Evolutionary conservation across 2,888 invertebrate genomes (phyloP), one percentile per base, ranked within the genome.

Genomic region (Eutolmus rufibarbis): DNA sequence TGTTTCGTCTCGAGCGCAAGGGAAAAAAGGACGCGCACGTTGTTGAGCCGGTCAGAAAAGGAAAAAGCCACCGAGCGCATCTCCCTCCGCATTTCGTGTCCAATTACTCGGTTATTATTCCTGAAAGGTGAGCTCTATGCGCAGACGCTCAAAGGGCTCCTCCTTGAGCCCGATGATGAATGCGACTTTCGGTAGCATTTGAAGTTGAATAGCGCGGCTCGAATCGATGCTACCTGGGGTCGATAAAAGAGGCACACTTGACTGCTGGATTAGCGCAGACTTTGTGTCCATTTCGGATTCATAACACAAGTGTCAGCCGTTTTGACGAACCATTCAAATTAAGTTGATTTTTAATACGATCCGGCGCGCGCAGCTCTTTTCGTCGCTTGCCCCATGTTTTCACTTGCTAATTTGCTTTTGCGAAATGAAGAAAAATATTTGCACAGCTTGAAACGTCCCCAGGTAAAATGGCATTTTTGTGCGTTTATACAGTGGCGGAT

Each of bases 31-130:
- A 37, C 40, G 34, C 76, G 2, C 40, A 14, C n/a, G 37, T 5
- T 34, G 37, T 5, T 34, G 43, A 3, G 12, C 40, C 7, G n/a
- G 3, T 8, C n/a, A 76, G 40, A 66, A 66, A 66, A 66, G 66
- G 66, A 66, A 66, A 28, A 66, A 66, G 28, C 66, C 57, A 4
- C 66, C 66, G 66, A 2, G 82, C 34, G 74, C 37, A 74, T 74
- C 19, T 56, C 77, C 56, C 57, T 40, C 34, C 76, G 56, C 37
- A 86, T 28, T 43, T 86, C 78, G 86, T 78, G 78, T 86, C 78
- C 86, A 86, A 86, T 86, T 86, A 86, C 57, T 86, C 76, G 86
- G 57, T 78, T 86, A 86, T 86, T 86, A 86, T 86, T 86, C 86
- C 51, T 86, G 51, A 86, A 76, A 76, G 51, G 86, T 86, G 86